These are phyloP conservation scores for Macquaria australasica DNA, from an alignment of 2,113 vertebrate genomes.

Conservation along the genomic window DNA sequence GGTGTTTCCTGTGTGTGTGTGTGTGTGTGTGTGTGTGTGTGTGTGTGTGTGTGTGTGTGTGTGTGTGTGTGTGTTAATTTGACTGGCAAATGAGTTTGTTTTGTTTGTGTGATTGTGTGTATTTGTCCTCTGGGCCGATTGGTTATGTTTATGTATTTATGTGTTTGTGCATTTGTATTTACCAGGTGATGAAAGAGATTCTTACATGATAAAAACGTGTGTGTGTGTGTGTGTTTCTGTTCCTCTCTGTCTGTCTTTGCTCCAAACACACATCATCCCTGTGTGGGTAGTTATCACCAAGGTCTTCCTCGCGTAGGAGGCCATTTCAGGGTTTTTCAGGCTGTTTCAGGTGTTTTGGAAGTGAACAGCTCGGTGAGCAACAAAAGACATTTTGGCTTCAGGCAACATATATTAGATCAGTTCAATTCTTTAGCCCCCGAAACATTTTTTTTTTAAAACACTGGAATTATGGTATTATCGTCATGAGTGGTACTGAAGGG, in stretches of 20 bases:
- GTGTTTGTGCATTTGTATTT: neutral
- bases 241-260: neutral
- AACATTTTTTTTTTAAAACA: neutral
- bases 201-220: neutral
- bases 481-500: too few species aligned
- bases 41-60: neutral
- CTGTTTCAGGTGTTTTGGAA: conserved; percentile 6
- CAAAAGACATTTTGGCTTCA: neutral
- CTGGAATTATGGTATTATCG: neutral
- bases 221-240: neutral
- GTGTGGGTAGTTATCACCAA: conserved; percentile 22
- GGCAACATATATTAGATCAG: neutral
- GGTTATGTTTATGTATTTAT: neutral
- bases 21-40: neutral
- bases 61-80: neutral
- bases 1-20: neutral
- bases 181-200: neutral
- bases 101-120: neutral
- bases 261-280: conserved; percentile 11
- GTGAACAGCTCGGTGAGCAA: conserved; percentile 2
- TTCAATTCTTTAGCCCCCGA: neutral
- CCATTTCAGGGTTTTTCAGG: neutral
- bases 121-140: neutral
- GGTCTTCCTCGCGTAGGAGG: conserved; percentile 14
- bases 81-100: neutral